Conservation (phyloP, 1,140 invertebrate species). For the Hetaerina americana region DNA sequence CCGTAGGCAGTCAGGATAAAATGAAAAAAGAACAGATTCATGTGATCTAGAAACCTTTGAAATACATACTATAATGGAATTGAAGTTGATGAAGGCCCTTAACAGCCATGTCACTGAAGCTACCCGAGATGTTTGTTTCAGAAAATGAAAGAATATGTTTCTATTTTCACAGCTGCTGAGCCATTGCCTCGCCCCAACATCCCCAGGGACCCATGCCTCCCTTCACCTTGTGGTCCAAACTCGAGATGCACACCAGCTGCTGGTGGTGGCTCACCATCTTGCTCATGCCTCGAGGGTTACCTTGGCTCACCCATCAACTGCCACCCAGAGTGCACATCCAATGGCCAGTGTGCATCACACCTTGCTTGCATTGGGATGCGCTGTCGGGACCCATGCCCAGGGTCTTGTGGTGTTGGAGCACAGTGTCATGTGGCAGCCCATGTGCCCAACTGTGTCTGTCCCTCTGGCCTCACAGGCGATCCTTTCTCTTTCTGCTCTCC, state of each 20-base stretch:
- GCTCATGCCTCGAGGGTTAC: slow-evolving; percentile 26
- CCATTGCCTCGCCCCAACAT: slow-evolving; percentile 18
- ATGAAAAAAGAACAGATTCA: too few relatives aligned
- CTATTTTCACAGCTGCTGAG: slow-evolving; percentile 24
- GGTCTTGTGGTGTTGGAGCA: slow-evolving; percentile 34
- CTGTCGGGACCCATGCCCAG: slow-evolving; percentile 27
- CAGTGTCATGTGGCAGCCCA: slow-evolving; percentile 39
- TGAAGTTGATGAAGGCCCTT: too few relatives aligned
- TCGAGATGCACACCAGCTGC: slow-evolving; percentile 46
- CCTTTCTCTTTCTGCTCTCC: slow-evolving; percentile 32
- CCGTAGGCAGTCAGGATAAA: too few relatives aligned
- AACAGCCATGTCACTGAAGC: too few relatives aligned
- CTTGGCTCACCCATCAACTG: slow-evolving; percentile 18
- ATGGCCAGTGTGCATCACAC: slow-evolving; percentile 27
- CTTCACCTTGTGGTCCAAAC: slow-evolving; percentile 60
- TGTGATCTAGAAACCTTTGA: too few relatives aligned
- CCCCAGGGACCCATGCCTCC: slow-evolving; percentile 41
- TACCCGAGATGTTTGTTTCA: too few relatives aligned
- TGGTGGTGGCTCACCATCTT: slow-evolving; percentile 28
- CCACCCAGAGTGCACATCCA: slow-evolving; percentile 18
- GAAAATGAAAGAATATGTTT: too few relatives aligned
- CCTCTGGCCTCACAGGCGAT: slow-evolving; percentile 36
- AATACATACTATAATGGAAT: too few relatives aligned
- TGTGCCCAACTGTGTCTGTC: slow-evolving; percentile 40
- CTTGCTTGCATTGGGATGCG: slow-evolving; percentile 23